Evolutionary conservation across 2,888 invertebrate species (phyloP), one percentile per base, ranked within the genome.

Genomic region (Tubulanus polymorphus): DNA sequence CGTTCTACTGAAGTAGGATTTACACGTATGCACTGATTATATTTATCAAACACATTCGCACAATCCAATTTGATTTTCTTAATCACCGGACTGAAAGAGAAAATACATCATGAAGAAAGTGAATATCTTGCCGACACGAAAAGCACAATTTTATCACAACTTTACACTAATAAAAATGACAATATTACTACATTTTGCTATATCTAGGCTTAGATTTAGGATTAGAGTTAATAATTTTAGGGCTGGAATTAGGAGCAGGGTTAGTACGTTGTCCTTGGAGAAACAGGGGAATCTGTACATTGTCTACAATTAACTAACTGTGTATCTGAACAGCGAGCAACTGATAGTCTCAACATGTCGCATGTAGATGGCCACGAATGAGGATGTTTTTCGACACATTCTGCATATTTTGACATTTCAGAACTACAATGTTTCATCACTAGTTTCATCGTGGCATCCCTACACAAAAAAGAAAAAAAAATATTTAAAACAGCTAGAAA

Each of bases 401-500:
- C 18, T 29, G 49, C 48, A 1, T 48, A 48, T 26, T 48, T n/a
- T 23, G 29, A 3, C 20, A 48, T 37, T 2, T 26, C 26, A 5
- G 37, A 10, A 15, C 48, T 49, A 37, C 54, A 54, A 3, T 49
- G 41, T 30, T 54, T 48, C 28, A 49, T 41, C 1, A 54, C 49
- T 20, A 54, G 45, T 29, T 54, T 37, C 54, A 54, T 54, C 15
- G 54, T 48, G 2, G 37, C 54, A 37, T 54, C 54, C 54, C 54
- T 54, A 41, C 20, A 41, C 6, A 41, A 41, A 15, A 15, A 23
- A 32, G n/a, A 32, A 32, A 32, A n/a, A 32, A 32, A 32, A 10
- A 32, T 32, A n/a, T n/a, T n/a, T n/a, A n/a, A n/a, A n/a, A n/a
- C n/a, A n/a, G n/a, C n/a, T n/a, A n/a, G n/a, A n/a, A n/a, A n/a